Base-by-base conservation (phyloP, 2,888 invertebrate genomes). In the Leucophenga maculata region DNA sequence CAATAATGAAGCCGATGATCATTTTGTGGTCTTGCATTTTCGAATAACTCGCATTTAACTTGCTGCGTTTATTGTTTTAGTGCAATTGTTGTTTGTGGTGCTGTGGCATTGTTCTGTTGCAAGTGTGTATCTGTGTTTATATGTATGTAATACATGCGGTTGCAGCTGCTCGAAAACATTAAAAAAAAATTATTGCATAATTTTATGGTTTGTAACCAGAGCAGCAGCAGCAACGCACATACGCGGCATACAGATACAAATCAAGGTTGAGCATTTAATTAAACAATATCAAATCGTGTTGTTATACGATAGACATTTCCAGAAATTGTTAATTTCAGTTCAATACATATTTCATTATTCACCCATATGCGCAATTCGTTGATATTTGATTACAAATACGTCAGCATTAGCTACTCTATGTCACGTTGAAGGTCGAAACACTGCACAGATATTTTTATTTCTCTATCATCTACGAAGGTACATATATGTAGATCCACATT, bases 91-190 rank as follows among this genome's bases (percentile, higher is more conserved):
- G 26, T 55, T 11, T 22, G 26, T 55, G 20, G 57, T 57, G 2
- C 11, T 39, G 39, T 39, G 39, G 39, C 11, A 50, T 50, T 50
- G 18, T 50, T 6, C n/a, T 50, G 18, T 16, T n/a, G 14, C 50
- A 16, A 50, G 6, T 50, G 16, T 50, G 39, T 39, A 11, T 39
- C 9, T 39, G 39, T 39, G 39, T 39, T 3, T 55, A 13, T 46
- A 46, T 11, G 20, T 66, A 39, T 57, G 67, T 46, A 67, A 57
- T 66, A 55, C 55, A 55, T 46, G 67, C 26, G 67, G 67, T 67
- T 67, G 32, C 18, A 32, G 16, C 32, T 39, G 39, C n/a, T n/a
- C 32, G 32, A 32, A 32, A 39, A 39, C 11, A 26, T 3, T 4
- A 26, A 26, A 26, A 26, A 13, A 31, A 26, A 57, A 57, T 26